Evolutionary conservation across 1,140 invertebrate genomes (phyloP).

Genomic region (Diorhabda elongata): DNA sequence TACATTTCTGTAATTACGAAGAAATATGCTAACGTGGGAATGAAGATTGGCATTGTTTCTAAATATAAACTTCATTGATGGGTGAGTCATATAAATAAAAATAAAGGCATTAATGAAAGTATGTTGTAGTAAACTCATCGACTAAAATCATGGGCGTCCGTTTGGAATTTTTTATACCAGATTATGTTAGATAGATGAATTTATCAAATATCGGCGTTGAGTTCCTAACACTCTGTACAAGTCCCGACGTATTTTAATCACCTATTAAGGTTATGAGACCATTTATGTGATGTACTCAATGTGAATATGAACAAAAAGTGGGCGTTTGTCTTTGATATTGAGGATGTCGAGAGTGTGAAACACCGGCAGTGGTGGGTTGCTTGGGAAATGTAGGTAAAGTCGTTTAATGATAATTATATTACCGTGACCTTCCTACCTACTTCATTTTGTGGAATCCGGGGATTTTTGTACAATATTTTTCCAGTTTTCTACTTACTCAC

Average conservation of each 20-base stretch:
- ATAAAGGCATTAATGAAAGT: background rate
- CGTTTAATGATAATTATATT: background rate
- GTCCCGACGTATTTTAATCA: too few relatives aligned
- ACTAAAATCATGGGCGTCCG: background rate
- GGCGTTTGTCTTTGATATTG: background rate
- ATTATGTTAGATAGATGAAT: too few relatives aligned
- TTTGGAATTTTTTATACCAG: too few relatives aligned
- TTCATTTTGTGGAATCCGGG: background rate
- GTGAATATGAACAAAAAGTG: background rate
- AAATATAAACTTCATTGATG: constrained; percentile 3
- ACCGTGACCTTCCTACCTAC: background rate
- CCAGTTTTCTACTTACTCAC: too few relatives aligned
- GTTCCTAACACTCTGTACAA: too few relatives aligned
- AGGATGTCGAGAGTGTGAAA: background rate
- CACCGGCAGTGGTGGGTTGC: background rate
- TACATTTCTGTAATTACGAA: constrained; percentile 3
- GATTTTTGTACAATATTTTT: background rate
- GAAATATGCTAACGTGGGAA: background rate
- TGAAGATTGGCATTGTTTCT: background rate
- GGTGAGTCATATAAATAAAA: background rate
- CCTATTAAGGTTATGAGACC: too few relatives aligned
- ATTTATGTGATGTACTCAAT: background rate
- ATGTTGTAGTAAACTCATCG: background rate
- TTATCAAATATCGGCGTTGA: too few relatives aligned
- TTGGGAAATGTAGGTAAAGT: background rate